These are phyloP conservation scores for Tapera naevia DNA, from an alignment of 2,797 vertebrate genomes.

Conservation along the genomic window DNA sequence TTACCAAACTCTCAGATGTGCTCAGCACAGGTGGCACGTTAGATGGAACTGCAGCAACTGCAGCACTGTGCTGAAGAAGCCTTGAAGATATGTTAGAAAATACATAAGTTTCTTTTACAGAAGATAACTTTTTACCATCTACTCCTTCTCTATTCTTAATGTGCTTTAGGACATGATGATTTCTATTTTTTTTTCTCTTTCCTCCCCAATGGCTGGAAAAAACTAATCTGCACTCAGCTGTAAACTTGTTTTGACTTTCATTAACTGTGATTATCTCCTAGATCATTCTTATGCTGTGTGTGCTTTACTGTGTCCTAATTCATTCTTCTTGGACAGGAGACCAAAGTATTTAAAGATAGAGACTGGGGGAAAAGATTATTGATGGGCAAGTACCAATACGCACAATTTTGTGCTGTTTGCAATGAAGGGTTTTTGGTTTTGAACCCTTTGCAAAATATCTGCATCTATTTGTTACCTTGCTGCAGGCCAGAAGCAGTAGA, in stretches of 20 bases:
- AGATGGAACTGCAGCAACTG: neutral
- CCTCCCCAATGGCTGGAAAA: neutral
- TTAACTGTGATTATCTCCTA: neutral
- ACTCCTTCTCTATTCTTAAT: accelerated
- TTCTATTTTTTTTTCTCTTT: neutral
- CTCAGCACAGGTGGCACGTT: neutral
- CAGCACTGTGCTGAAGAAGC: neutral
- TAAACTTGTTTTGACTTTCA: neutral
- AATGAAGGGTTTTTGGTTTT: neutral
- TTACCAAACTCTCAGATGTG: neutral
- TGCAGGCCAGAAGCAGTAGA: neutral
- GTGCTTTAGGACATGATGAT: neutral
- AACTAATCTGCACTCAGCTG: neutral
- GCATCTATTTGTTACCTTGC: neutral
- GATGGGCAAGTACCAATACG: neutral
- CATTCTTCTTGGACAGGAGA: neutral
- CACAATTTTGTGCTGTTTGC: neutral
- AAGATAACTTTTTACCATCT: neutral
- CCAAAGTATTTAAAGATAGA: neutral
- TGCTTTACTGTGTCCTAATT: neutral
- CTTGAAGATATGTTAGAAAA: neutral
- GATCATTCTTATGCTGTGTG: neutral
- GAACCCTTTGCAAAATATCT: neutral
- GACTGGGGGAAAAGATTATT: neutral
- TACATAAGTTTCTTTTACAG: neutral